Evolutionary conservation across 2,113 vertebrate species (phyloP).

Genomic region (Rissa tridactyla): DNA sequence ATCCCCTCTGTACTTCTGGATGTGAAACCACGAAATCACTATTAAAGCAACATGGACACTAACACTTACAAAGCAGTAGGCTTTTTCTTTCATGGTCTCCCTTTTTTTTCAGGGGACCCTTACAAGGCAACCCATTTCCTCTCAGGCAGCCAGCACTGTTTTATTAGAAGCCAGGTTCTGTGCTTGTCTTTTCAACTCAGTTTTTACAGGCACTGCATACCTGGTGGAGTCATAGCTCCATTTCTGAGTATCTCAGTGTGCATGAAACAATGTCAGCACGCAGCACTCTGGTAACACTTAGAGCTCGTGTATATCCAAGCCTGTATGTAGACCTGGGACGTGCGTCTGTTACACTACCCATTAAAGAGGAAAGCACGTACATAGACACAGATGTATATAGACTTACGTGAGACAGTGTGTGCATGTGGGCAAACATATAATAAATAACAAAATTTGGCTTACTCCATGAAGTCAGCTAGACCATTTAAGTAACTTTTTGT

Average conservation of each 20-base stretch:
- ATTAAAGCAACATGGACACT: fast-evolving
- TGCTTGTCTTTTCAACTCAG: background rate
- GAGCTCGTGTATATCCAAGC: fast-evolving
- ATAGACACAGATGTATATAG: background rate
- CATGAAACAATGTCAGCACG: fast-evolving
- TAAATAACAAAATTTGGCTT: background rate
- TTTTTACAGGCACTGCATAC: background rate
- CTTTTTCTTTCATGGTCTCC: background rate
- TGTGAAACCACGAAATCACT: background rate
- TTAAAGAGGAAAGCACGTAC: background rate
- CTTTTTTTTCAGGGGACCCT: background rate
- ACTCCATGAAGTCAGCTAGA: background rate
- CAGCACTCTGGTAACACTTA: background rate
- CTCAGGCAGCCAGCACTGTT: background rate
- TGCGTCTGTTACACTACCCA: no score
- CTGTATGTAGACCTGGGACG: no score
- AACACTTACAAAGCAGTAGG: background rate
- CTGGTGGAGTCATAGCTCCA: background rate
- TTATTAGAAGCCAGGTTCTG: background rate
- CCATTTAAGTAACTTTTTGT: background rate
- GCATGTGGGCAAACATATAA: background rate
- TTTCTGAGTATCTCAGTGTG: fast-evolving
- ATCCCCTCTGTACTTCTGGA: background rate
- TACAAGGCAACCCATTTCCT: background rate
- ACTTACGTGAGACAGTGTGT: background rate